phyloP scores from a whole-genome alignment of 2,888 invertebrate genomes.

The Ectemnius lituratus region DNA sequence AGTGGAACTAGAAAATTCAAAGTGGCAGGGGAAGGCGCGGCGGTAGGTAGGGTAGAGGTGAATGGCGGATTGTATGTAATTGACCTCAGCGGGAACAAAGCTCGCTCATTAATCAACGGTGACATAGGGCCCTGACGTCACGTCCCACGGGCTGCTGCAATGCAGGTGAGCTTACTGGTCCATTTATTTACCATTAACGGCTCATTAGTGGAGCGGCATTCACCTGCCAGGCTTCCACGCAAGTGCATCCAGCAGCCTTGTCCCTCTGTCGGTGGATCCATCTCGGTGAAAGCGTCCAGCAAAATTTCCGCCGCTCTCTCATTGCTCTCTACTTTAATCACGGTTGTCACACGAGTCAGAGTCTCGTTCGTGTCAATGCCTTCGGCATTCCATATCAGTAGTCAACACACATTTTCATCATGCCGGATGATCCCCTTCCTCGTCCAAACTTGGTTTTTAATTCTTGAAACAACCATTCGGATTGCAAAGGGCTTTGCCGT shows the following conservation, averaged over 20 bases:
- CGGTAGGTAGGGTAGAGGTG: slow-evolving; percentile 25
- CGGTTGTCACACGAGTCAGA: no score
- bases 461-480: no score
- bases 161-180: slow-evolving; percentile 65
- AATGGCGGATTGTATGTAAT: slow-evolving; percentile 61
- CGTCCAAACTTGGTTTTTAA: no score
- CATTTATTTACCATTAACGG: slow-evolving; percentile 75
- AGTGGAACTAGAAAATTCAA: slow-evolving; percentile 43
- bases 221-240: slow-evolving; percentile 48
- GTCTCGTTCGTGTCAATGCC: no score
- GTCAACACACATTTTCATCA: no score
- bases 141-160: slow-evolving; percentile 64
- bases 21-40: slow-evolving; percentile 24
- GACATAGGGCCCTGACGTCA: slow-evolving; percentile 65
- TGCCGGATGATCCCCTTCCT: no score
- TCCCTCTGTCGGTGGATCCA: slow-evolving; percentile 29
- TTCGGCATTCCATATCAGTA: no score
- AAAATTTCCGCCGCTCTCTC: no score
- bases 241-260: slow-evolving; percentile 45
- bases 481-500: no score
- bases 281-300: slow-evolving; percentile 6
- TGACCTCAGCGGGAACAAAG: slow-evolving; percentile 68
- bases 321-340: no score
- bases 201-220: slow-evolving; percentile 68
- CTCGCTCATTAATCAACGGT: slow-evolving; percentile 72